Percentiles rank a stretch among this genome's conserved stretches.
Conservation (phyloP, 2,113 vertebrate species). For the Hydrochoerus hydrochaeris region DNA sequence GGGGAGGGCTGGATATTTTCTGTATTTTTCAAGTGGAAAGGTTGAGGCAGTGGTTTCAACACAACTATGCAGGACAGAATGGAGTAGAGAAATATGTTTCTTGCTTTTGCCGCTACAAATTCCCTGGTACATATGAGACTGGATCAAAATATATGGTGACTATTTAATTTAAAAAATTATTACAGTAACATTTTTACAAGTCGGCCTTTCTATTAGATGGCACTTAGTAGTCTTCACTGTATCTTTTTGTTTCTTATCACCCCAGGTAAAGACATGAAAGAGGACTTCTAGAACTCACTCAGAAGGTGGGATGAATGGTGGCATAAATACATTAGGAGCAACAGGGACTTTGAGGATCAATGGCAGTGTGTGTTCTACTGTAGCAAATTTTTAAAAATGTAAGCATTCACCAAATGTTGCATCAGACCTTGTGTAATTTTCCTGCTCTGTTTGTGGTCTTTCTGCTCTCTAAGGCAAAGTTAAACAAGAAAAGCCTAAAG, state of each 20-base stretch:
- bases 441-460: background rate
- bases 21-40: background rate
- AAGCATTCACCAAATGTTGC: background rate
- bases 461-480: background rate
- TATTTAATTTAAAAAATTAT: background rate
- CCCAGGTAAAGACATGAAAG: background rate
- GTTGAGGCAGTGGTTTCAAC: background rate
- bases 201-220: background rate
- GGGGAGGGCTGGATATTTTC: background rate
- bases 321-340: background rate
- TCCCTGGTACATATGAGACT: background rate
- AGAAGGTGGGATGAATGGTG: background rate
- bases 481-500: background rate
- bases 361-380: background rate
- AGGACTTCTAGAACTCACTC: background rate
- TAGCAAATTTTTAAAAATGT: background rate
- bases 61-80: background rate
- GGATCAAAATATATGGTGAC: background rate
- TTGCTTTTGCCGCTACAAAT: background rate
- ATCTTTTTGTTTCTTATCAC: background rate
- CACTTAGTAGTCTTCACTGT: background rate
- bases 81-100: background rate
- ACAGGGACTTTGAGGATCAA: background rate
- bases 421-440: background rate
- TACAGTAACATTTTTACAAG: background rate